Base-by-base conservation (phyloP, 2,113 vertebrate genomes). In the Petrocephalus zakoni region DNA sequence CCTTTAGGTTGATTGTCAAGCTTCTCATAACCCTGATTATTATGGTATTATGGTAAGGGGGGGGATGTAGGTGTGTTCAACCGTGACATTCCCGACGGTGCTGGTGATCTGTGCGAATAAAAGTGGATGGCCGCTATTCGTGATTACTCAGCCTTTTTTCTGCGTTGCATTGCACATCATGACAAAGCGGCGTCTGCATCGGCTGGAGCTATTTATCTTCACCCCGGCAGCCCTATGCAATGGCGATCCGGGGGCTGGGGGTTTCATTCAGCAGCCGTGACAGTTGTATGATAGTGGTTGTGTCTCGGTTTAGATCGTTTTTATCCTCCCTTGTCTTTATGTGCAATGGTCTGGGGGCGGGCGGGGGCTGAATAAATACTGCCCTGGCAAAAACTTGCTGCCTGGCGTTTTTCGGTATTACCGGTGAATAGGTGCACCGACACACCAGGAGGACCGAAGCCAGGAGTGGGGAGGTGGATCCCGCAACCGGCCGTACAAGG, bases 141-240 rank as follows among this genome's bases (percentile, higher is more conserved):
- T 34, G 51, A 86, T 86, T 86, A 56, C 25, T 85, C 84, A 85
- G 84, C 52, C 84, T 11, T 86, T 86, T 55, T 56, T 34, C 13
- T 15, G 11, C 52, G 22, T 85, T 86, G 52, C 51, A 25, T 25
- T 85, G 47, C 22, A 85, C 82, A 25, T 52, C 51, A 52, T 85
- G 49, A 51, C 49, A 52, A 52, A 6, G 21, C 82, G 11, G 17
- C 11, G 46, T 51, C 82, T 51, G 49, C 46, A 22, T 52, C 22
- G 46, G 82, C 22, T 85, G 46, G 22, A 13, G 17, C 34, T 82
- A 2, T 82, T 82, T 17, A 15, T 17, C 68, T 15, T 75, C 15
- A 75, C 29, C 29, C 2, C 11, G 25, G 68, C 17, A 19, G 15
- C 72, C 34, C 34, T 42, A 42, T 78, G 72, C 72, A 37, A 29